Evolutionary conservation across 2,888 invertebrate genomes (phyloP).

Genomic region (Leucoptera coffeella): DNA sequence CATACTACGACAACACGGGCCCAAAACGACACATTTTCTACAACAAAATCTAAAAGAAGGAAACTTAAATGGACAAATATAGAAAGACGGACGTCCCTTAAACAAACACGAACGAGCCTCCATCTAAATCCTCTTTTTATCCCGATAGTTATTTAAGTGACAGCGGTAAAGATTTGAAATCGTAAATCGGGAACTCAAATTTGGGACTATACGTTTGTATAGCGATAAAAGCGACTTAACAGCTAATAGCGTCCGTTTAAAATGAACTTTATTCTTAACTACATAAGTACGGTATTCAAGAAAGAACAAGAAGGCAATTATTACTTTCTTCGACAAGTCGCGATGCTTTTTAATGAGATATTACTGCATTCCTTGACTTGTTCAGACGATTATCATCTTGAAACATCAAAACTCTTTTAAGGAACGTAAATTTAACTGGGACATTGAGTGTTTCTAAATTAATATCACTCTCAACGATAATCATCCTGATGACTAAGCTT

Average conservation of each 20-base stretch:
- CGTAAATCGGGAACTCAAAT: constrained; percentile 40
- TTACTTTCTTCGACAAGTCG: constrained; percentile 16
- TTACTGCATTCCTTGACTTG: constrained; percentile 31
- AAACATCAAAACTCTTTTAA: constrained; percentile 42
- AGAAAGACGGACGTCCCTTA: constrained; percentile 1
- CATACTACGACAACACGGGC: no score
- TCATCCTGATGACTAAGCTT: no score
- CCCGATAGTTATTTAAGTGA: constrained; percentile 25
- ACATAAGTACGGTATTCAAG: no score
- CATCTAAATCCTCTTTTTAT: constrained; percentile 11
- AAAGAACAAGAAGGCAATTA: no score
- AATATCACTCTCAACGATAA: no score
- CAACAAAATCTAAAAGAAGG: no score
- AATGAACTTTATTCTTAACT: no score
- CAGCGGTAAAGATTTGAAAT: constrained; percentile 29
- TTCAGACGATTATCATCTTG: constrained; percentile 31
- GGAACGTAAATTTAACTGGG: constrained; percentile 45
- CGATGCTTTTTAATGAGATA: constrained; percentile 36
- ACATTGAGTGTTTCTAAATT: constrained; percentile 33
- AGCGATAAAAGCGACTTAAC: no score
- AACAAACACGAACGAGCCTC: constrained; percentile 5
- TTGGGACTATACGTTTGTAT: constrained; percentile 21
- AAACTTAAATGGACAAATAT: no score
- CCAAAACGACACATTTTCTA: constrained; percentile 38
- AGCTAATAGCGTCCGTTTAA: no score